Percentiles rank a stretch among this genome's conserved stretches.
Conservation (phyloP, 2,888 invertebrate genomes). For the Acleris holmiana region DNA sequence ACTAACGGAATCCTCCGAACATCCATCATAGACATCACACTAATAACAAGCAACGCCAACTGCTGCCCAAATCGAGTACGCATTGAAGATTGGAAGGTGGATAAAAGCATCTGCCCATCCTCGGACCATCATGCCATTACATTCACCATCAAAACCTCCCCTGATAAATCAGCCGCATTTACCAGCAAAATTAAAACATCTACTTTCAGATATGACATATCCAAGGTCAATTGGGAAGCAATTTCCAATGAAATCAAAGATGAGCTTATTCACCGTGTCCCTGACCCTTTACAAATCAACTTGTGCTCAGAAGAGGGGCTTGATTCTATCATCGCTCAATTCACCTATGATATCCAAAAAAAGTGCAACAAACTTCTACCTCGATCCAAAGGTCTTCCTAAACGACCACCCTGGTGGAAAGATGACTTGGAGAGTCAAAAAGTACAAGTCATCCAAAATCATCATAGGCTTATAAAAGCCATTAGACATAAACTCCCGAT, state of each 20-base stretch:
- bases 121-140: slow-evolving; percentile 38
- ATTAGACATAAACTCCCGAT: neutral
- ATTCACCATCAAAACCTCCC: slow-evolving; percentile 9
- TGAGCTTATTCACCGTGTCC: neutral
- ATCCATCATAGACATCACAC: too few relatives aligned
- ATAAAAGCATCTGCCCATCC: slow-evolving; percentile 12
- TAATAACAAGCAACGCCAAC: too few relatives aligned
- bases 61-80: too few relatives aligned
- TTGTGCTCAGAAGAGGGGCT: too few relatives aligned
- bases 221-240: slow-evolving; percentile 9
- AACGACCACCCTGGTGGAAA: slow-evolving; percentile 35
- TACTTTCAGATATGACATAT: slow-evolving; percentile 35
- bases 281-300: too few relatives aligned
- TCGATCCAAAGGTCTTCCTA: neutral
- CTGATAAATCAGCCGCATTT: neutral
- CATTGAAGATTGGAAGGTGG: slow-evolving; percentile 41
- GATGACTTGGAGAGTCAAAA: slow-evolving; percentile 28
- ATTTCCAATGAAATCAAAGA: neutral
- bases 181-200: slow-evolving; percentile 5
- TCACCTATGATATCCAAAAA: slow-evolving; percentile 5
- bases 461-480: slow-evolving; percentile 22
- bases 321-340: neutral
- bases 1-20: too few relatives aligned
- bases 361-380: slow-evolving; percentile 2
- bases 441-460: slow-evolving; percentile 15